Base-by-base conservation (phyloP, 2,797 vertebrate species). In the Lindbergichthys nudifrons region DNA sequence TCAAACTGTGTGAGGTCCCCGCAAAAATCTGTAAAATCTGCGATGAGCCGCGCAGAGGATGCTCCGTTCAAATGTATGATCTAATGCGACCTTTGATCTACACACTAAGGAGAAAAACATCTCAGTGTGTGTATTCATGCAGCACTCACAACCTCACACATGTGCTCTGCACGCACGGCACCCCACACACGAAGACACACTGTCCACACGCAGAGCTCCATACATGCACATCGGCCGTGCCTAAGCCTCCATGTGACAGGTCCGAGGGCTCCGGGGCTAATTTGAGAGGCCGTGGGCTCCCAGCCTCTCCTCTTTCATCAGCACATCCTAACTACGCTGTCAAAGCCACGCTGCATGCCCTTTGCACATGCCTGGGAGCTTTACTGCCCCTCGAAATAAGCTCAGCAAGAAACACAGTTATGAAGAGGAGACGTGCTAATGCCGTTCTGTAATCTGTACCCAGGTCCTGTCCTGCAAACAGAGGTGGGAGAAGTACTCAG, bases 281-380 rank as follows among this genome's bases (percentile, higher is more conserved):
- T 94, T 94, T 92, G 91, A 95, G 94, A 90, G 84, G 82, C 80
- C 81, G 71, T 74, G 71, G 85, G 80, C 85, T 85, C 82, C 71
- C 59, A 84, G 85, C 84, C 85, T 95, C 94, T 95, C 92, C 65
- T 76, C 90, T 95, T 95, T 95, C 94, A 94, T 93, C 92, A 92
- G 83, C 88, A 89, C 89, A 90, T 94, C 92, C 91, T 94, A 94
- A 95, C 91, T 90, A 94, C 73, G 51, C 92, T 93, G 94, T 95
- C 94, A 93, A 89, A 92, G 71, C 70, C 47, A 39, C 67, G 61
- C 42, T 51, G 81, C 83, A 57, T 79, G 77, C 75, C 79, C 76
- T 36, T 36, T 51, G 56, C 81, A 81, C 76, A 89, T 87, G 87
- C 83, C 84, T 70, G 70, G 41, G 70, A 83, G 77, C 81, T 82